A percentile compares a stretch with the other conserved stretches of the same genome.
These are phyloP conservation scores for Piaya cayana DNA, from an alignment of 2,113 vertebrate species.

Conservation along the genomic window DNA sequence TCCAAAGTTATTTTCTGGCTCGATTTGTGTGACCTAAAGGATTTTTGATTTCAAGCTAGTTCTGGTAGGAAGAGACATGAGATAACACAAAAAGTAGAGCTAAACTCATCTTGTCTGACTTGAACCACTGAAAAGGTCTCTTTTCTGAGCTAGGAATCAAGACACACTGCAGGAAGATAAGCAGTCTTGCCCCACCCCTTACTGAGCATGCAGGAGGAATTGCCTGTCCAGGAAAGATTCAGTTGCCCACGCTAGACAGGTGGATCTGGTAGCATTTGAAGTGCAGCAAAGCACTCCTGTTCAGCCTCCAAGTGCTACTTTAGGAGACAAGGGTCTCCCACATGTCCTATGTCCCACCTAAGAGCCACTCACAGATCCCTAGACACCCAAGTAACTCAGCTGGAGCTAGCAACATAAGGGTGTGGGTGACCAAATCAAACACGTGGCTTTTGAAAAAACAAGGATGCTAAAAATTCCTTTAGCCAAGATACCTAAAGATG, in stretches of 20 bases:
- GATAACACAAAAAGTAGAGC: not conserved
- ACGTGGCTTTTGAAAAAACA: not conserved
- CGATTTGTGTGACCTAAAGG: not conserved
- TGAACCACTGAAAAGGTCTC: not conserved
- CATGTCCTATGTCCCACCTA: not conserved
- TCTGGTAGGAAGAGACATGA: not conserved
- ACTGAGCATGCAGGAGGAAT: not conserved
- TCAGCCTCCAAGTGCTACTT: not conserved
- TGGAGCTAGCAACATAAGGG: rapidly evolving
- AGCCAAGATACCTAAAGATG: not conserved
- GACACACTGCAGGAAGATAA: rapidly evolving
- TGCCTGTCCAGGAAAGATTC: not conserved
- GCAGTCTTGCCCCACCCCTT: not conserved
- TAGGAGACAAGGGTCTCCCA: not conserved
- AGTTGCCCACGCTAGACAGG: not conserved
- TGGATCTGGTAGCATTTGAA: not conserved
- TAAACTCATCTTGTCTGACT: not conserved
- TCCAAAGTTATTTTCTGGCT: not conserved
- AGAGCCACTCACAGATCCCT: not conserved
- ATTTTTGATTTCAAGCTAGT: not conserved
- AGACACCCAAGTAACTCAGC: not conserved
- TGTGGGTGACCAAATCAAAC: not conserved
- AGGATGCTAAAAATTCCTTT: not conserved
- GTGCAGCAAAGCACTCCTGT: not conserved
- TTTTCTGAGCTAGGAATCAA: not conserved